Base-by-base conservation (phyloP, 1,140 invertebrate genomes). In the Rhysida immarginata region DNA sequence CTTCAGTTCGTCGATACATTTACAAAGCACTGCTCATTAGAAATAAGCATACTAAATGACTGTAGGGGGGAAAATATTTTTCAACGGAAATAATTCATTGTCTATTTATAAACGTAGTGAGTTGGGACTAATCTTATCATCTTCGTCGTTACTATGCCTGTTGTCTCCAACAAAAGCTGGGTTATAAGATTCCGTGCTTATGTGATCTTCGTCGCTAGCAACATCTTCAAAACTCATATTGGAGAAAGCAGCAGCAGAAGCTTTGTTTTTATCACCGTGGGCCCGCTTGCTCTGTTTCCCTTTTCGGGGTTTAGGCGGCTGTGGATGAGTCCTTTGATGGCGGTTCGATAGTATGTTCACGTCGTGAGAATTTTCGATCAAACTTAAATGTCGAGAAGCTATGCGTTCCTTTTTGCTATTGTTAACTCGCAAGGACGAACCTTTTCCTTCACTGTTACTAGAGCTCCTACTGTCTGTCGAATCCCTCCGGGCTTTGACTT, bases 191-290 rank as follows among this genome's bases (percentile, higher is more conserved):
- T 51, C 49, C 8, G 49, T 51, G 21, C 13, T 25, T 16, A 20
- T 16, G 18, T 70, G 66, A 27, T 73, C 73, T 54, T 83, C 80
- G 59, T 83, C 82, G 21, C 80, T 81, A 1, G 80, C 79, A 61
- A 83, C 82, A 66, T 85, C 83, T 66, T 85, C 83, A 60, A 85
- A 85, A 62, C 82, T 85, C 80, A 85, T 81, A 62, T 85, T 85
- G 60, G 79, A 82, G 59, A 85, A 83, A 2, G 82, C 82, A 1
- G 58, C 62, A n/a, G 59, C 59, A 8, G 61, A 59, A 53, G 56
- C 23, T 52, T 57, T 25, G 50, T 56, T 18, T 59, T 61, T 59
- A 26, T 57, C 58, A 24, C 44, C 49, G 0, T 26, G 46, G 21
- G 50, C 49, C 13, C 63, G 60, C 29, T 62, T 60, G 0, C 51